Percentiles rank a stretch among this genome's conserved stretches.
phyloP scores from a whole-genome alignment of 2,797 vertebrate species.

The Psittacula derbiana region DNA sequence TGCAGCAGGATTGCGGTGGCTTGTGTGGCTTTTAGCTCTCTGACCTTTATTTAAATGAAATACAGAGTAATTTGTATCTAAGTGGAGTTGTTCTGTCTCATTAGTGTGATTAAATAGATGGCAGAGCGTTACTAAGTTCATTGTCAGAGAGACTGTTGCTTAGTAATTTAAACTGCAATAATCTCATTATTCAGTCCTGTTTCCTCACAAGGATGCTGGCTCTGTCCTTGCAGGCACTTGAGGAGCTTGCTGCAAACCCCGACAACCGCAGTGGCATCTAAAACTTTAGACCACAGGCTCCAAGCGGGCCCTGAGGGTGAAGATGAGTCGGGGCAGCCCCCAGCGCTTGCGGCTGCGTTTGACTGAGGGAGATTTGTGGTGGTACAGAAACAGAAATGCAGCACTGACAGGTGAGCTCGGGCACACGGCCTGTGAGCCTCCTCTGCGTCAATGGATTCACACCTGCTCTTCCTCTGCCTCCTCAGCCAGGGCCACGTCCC shows the following conservation, averaged over 20 bases:
- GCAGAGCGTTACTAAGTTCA: background rate
- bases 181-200: constrained; percentile 8
- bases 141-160: constrained; percentile 51
- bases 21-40: background rate
- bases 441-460: rapidly evolving
- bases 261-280: background rate
- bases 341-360: rapidly evolving
- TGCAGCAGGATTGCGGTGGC: background rate
- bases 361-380: background rate
- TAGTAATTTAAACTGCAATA: constrained; percentile 27
- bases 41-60: constrained; percentile 54
- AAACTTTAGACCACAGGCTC: background rate
- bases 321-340: background rate
- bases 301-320: background rate
- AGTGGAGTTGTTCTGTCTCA: constrained; percentile 17
- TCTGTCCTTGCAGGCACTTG: background rate
- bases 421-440: rapidly evolving
- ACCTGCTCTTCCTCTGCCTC: background rate
- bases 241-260: background rate
- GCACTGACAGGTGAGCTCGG: background rate
- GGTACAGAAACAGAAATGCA: background rate
- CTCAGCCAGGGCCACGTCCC: background rate
- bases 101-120: constrained; percentile 35
- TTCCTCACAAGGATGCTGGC: background rate
- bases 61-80: constrained; percentile 8